Percentiles rank a stretch among this genome's conserved stretches.
phyloP scores from a whole-genome alignment of 1,140 invertebrate genomes.

The Ctenoplectra terminalis region DNA sequence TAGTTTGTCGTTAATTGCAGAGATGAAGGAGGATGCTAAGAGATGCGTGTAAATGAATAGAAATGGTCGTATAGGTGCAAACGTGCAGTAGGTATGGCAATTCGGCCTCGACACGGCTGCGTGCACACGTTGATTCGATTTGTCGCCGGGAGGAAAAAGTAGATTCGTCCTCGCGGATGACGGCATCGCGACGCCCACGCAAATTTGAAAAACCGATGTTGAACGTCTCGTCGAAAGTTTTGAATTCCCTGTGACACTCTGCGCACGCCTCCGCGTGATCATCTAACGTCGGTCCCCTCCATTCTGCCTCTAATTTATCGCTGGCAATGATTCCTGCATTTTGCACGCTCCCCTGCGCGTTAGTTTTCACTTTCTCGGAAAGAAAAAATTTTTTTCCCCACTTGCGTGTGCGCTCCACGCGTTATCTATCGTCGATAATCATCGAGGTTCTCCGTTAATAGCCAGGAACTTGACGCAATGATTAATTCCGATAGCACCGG shows the following conservation, averaged over 20 bases:
- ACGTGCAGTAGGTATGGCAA: background rate
- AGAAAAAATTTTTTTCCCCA: background rate
- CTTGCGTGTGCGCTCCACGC: too few species aligned
- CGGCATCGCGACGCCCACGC: slow-evolving; percentile 34
- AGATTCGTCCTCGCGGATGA: slow-evolving; percentile 2
- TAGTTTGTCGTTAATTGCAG: too few species aligned
- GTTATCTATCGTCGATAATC: background rate
- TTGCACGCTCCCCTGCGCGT: background rate
- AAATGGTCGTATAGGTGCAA: background rate
- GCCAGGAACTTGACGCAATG: too few species aligned
- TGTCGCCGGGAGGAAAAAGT: background rate
- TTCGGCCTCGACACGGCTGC: slow-evolving; percentile 40
- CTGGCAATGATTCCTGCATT: background rate
- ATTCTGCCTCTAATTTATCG: background rate
- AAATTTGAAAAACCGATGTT: background rate
- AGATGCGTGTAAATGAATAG: background rate
- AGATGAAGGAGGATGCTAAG: background rate
- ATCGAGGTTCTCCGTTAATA: background rate
- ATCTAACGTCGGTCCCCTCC: background rate
- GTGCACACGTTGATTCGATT: slow-evolving; percentile 16
- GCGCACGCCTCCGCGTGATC: slow-evolving; percentile 4
- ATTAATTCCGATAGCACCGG: too few species aligned
- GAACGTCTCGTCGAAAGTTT: slow-evolving; percentile 2
- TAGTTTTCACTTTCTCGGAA: slow-evolving; percentile 14
- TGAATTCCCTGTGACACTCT: background rate